Evolutionary conservation across 2,113 vertebrate genomes (phyloP).

Genomic region (Papio anubis): DNA sequence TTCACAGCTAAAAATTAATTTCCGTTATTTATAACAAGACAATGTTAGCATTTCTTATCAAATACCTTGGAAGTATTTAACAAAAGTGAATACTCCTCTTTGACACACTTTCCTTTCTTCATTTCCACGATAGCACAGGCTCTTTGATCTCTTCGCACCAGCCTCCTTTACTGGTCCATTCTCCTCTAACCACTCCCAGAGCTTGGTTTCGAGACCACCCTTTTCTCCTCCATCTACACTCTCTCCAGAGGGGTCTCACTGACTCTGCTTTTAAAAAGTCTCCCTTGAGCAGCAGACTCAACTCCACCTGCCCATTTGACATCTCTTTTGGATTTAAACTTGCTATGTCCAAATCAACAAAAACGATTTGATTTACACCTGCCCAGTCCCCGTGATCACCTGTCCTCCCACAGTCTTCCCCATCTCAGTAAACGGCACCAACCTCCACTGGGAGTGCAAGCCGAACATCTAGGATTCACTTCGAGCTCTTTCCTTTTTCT

Average conservation of each 20-base stretch:
- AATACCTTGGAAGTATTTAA: not conserved
- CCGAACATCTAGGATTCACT: not conserved
- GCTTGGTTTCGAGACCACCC: fast-evolving
- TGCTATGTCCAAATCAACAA: not conserved
- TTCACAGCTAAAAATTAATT: not conserved
- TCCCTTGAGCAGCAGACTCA: not conserved
- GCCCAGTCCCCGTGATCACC: not conserved
- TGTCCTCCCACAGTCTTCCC: no score
- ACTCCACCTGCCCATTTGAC: not conserved
- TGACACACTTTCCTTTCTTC: not conserved
- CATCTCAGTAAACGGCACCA: not conserved
- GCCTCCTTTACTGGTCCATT: not conserved
- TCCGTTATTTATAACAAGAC: not conserved
- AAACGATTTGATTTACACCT: not conserved
- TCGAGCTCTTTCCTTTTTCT: not conserved
- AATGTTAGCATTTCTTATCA: not conserved
- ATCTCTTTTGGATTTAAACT: not conserved
- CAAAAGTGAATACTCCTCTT: fast-evolving
- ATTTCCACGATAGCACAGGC: not conserved
- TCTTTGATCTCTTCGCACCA: not conserved
- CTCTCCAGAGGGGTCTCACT: not conserved
- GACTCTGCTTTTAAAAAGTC: not conserved
- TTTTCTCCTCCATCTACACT: no score
- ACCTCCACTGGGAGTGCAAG: not conserved
- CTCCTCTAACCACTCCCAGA: not conserved